Conservation (phyloP, 2,113 vertebrate genomes). For the Terrapene triunguis region DNA sequence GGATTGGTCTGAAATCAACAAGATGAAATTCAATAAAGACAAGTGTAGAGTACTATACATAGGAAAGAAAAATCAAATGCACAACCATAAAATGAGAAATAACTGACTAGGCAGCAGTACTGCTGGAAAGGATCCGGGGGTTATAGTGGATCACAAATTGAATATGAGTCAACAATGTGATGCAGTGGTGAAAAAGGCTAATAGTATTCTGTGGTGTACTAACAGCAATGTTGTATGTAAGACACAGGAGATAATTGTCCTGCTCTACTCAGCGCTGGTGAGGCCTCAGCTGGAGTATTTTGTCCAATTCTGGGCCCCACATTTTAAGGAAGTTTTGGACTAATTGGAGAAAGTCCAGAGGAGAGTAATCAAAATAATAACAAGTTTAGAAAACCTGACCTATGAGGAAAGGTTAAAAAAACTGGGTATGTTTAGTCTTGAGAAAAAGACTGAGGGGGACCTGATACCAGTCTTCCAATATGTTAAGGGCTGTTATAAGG, state of each 20-base stretch:
- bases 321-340: too few species aligned
- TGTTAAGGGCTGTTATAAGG: too few species aligned
- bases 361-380: too few species aligned
- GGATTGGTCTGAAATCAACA: not conserved
- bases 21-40: not conserved
- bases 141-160: not conserved
- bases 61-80: not conserved
- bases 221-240: not conserved
- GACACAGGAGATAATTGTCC: not conserved
- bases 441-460: too few species aligned
- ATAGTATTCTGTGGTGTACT: not conserved
- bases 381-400: too few species aligned
- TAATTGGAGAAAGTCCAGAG: too few species aligned
- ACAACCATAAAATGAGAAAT: not conserved
- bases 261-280: too few species aligned
- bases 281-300: too few species aligned
- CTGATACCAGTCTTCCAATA: too few species aligned
- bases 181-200: not conserved
- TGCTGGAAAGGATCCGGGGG: not conserved
- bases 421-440: too few species aligned
- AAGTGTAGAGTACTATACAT: not conserved
- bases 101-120: not conserved
- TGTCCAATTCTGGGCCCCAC: too few species aligned
- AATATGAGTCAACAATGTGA: not conserved
- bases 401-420: too few species aligned